Base-by-base conservation (phyloP, 2,888 invertebrate genomes). In the Linnaemya tessellans region DNA sequence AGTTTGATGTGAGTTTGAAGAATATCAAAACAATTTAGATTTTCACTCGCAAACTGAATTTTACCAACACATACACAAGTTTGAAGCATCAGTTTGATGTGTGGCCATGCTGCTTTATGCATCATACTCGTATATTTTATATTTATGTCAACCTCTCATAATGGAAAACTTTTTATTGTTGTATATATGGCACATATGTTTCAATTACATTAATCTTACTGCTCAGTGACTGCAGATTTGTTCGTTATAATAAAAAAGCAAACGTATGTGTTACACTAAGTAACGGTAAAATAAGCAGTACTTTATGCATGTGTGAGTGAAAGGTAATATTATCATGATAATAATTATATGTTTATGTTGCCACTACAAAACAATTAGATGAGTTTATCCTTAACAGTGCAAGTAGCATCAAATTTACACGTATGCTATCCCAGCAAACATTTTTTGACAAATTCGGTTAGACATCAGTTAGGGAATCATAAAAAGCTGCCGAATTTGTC, bases 331-430 rank as follows among this genome's bases (percentile, higher is more conserved):
- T 70, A 82, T 77, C 77, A 82, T 71, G 71, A 51, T 79, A 80
- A 85, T 80, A 85, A 82, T 80, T 75, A 80, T 71, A 75, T 79
- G 64, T 74, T 83, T 70, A 70, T 71, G 41, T 68, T 64, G 71
- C 70, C 85, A 82, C 82, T 82, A 75, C 70, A 82, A 82, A 79
- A 62, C 82, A 85, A 85, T 85, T 82, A 73, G 49, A 38, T 62
- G 75, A 49, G 43, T 54, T 71, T 58, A 46, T 46, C 20, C 64
- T 46, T 62, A 54, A 54, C 20, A 64, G 22, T 56, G 54, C n/a
- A 70, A 64, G 15, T 9, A 20, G 18, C 46, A 46, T n/a, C 10
- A 46, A 43, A 58, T 25, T n/a, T 38, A 30, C 46, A 3, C 15
- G 10, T 22, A 43, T 22, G 10, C 18, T 56, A 7, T 58, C 9